Conservation (phyloP, 2,888 invertebrate species). For the Cantharis flavilabris region DNA sequence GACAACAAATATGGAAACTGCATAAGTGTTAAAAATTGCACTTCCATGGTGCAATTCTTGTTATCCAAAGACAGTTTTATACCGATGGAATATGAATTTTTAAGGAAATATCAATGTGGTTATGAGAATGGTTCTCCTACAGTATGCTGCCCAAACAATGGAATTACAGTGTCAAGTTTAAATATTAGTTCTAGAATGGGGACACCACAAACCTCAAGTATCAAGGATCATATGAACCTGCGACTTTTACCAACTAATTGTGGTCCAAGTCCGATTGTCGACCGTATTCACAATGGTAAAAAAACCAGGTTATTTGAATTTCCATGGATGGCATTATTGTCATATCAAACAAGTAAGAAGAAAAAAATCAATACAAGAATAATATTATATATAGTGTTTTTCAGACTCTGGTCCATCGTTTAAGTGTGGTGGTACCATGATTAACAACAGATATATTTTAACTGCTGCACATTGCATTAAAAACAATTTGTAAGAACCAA, state of each 20-base stretch:
- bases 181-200: background rate
- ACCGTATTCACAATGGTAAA: background rate
- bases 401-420: slow-evolving; percentile 46
- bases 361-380: background rate
- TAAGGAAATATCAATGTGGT: background rate
- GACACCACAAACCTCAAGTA: too few species aligned
- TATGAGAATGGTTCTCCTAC: background rate
- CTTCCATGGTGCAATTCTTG: background rate
- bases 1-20: background rate
- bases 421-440: slow-evolving; percentile 58
- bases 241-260: background rate
- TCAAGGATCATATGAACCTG: background rate
- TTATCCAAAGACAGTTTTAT: background rate
- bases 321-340: slow-evolving; percentile 78
- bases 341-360: slow-evolving; percentile 55
- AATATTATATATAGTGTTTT: slow-evolving; percentile 41
- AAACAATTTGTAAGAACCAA: slow-evolving; percentile 18
- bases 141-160: background rate
- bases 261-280: background rate
- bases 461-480: slow-evolving; percentile 66
- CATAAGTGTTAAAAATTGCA: background rate
- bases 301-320: slow-evolving; percentile 60
- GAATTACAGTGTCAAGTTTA: background rate
- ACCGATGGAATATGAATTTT: background rate
- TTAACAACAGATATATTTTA: slow-evolving; percentile 56